Evolutionary conservation across 2,797 vertebrate species (phyloP), one percentile per base, ranked within the genome.

Genomic region (Liasis olivaceus): DNA sequence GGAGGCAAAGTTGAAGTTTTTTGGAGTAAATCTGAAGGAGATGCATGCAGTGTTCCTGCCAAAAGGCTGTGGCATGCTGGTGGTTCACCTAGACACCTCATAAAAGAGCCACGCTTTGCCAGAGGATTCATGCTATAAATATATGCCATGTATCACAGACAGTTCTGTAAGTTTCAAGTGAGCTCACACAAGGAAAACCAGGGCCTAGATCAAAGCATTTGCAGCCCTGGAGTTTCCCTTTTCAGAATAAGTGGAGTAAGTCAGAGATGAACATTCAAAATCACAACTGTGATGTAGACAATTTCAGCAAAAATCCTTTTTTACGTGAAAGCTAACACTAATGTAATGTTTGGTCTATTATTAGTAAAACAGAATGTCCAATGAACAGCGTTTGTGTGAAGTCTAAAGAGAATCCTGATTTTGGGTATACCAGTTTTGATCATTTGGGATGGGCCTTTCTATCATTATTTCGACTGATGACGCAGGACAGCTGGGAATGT

Each of bases 391-490:
- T 81, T 59, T 99, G 99, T 95, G 4, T 86, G 8, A 97, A 97
- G 93, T 15, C 94, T 7, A 96, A 97, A 22, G 96, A 89, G 20
- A 99, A 99, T 97, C 99, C 99, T 93, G 98, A 99, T 96, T 98
- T 98, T 62, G 98, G 97, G 94, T 99, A 99, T 69, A 99, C 99
- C 13, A 99, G 98, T 96, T 99, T 99, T 95, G 99, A 99, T 96
- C 98, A 98, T 93, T 99, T 99, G 89, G 99, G 98, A 90, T 99
- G 99, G 99, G 99, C 99, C 47, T 99, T 99, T 91, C 98, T 99
- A 91, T 98, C 98, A 7, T 98, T 99, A 89, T 99, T 99, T 95
- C 98, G 99, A 60, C 98, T 99, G 91, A 99, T 99, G 99, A 99
- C 99, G 1, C 99, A 99, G 93, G 99, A 99, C 97, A 98, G 93